A percentile compares a stretch with the other conserved stretches of the same genome.
Evolutionary conservation across 2,888 invertebrate genomes (phyloP).

Genomic region (Dysmachus trigonus): DNA sequence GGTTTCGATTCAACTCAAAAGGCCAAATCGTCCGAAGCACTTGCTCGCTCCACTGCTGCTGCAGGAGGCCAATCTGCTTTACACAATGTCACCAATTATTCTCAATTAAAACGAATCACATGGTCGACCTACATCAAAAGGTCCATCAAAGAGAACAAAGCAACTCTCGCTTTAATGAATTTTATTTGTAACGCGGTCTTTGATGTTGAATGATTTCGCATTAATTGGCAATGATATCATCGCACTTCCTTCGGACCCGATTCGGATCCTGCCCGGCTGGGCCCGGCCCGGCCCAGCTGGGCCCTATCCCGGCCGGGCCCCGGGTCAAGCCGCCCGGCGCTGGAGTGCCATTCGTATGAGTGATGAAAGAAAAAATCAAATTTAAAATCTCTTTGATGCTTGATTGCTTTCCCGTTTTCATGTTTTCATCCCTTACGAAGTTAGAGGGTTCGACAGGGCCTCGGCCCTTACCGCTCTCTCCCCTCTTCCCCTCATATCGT

Average conservation of each 20-base stretch:
- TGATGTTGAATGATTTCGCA: slow-evolving; percentile 32
- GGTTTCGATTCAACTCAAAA: background rate
- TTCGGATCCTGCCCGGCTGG: background rate
- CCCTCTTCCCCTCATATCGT: background rate
- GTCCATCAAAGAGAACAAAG: slow-evolving; percentile 30
- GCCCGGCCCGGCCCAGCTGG: background rate
- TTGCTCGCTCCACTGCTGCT: background rate
- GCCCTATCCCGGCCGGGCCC: background rate
- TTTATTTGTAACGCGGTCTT: slow-evolving; percentile 32
- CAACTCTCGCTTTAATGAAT: slow-evolving; percentile 34
- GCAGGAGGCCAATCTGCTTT: background rate
- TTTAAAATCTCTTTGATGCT: slow-evolving; percentile 32
- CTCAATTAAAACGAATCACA: slow-evolving; percentile 37
- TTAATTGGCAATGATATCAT: slow-evolving; percentile 38
- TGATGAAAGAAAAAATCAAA: slow-evolving; percentile 26
- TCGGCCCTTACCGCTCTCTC: too few species aligned
- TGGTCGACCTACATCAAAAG: slow-evolving; percentile 26
- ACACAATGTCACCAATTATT: slow-evolving; percentile 24
- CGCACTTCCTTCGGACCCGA: background rate
- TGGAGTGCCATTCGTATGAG: slow-evolving; percentile 10
- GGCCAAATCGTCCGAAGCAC: background rate
- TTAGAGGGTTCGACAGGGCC: slow-evolving; percentile 3
- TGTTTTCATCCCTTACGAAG: slow-evolving; percentile 18
- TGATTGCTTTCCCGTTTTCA: slow-evolving; percentile 26
- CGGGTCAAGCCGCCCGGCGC: background rate